phyloP scores from a whole-genome alignment of 2,797 vertebrate genomes.

The Bufotes viridis region DNA sequence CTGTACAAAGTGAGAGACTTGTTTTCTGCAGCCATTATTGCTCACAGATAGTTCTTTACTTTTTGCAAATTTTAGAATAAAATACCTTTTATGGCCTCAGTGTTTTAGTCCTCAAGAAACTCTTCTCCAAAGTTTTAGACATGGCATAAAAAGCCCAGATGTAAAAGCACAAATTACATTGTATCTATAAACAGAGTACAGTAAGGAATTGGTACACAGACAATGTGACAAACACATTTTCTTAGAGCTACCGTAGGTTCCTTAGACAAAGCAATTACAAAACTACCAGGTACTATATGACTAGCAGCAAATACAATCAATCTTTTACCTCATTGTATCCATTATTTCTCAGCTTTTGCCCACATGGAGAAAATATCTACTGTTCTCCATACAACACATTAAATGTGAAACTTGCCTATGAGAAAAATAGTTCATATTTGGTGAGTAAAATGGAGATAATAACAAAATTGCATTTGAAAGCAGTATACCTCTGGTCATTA shows the following conservation, averaged over 20 bases:
- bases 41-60: no score
- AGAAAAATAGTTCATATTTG: neutral
- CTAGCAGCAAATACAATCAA: constrained; percentile 7
- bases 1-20: no score
- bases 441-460: constrained; percentile 30
- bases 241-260: neutral
- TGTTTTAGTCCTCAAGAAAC: no score
- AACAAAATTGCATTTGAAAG: constrained; percentile 4
- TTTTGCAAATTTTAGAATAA: no score
- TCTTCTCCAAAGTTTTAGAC: no score
- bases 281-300: neutral
- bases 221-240: neutral
- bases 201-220: neutral
- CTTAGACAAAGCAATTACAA: neutral
- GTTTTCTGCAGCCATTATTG: no score
- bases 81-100: no score
- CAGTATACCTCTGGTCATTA: constrained; percentile 15
- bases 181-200: neutral
- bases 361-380: constrained; percentile 13
- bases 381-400: neutral
- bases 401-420: neutral
- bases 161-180: neutral
- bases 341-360: constrained; percentile 3
- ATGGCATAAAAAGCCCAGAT: neutral
- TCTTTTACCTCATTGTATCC: neutral